A percentile compares a stretch with the other conserved stretches of the same genome.
phyloP scores from a whole-genome alignment of 2,113 vertebrate species.

The Cyanoramphus novaezelandiae region DNA sequence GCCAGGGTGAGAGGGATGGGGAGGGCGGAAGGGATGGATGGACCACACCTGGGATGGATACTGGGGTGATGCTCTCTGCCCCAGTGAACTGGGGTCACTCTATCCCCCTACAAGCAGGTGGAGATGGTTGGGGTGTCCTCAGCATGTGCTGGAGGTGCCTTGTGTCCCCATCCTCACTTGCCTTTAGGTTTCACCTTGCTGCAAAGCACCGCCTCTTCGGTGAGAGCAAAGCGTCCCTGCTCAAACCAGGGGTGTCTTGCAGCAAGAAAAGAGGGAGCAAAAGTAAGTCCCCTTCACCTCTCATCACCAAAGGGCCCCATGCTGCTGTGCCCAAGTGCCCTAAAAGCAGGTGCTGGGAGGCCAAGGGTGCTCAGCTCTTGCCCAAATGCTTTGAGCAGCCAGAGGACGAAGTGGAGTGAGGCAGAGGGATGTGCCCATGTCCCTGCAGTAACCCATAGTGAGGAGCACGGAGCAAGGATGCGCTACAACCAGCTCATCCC shows the following conservation, averaged over 20 bases:
- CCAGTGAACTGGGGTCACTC: neutral
- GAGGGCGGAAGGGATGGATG: neutral
- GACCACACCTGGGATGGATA: too few species aligned
- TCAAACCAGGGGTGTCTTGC: neutral
- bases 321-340: neutral
- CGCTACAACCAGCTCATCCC: rapidly evolving
- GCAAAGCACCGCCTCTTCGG: neutral
- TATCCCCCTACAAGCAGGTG: neutral
- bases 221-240: neutral
- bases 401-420: neutral
- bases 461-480: neutral
- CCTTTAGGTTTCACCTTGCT: neutral
- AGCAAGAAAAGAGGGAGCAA: neutral
- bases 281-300: neutral
- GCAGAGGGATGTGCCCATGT: neutral
- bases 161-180: neutral
- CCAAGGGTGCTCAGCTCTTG: neutral
- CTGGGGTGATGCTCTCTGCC: neutral
- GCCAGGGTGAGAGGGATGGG: neutral
- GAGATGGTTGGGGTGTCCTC: neutral
- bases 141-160: neutral
- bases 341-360: neutral
- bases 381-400: neutral
- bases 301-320: neutral
- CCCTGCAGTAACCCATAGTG: rapidly evolving